Percentiles rank a stretch among this genome's conserved stretches.
phyloP scores from a whole-genome alignment of 1,140 invertebrate genomes.

The Aphidius gifuensis region DNA sequence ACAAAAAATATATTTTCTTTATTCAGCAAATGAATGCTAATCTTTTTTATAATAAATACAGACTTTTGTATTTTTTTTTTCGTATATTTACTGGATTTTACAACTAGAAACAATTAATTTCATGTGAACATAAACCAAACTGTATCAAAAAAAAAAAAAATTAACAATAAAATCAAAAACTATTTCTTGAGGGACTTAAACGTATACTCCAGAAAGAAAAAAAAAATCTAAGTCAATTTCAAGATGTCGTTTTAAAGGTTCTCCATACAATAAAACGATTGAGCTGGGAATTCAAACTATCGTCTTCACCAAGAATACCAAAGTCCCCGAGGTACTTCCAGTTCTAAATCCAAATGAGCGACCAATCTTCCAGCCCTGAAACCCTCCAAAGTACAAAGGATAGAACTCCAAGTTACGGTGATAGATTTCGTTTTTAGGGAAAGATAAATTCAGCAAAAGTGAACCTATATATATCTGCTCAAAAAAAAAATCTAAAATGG shows the following conservation, averaged over 20 bases:
- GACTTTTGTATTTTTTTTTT: too few relatives aligned
- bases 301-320: constrained; percentile 31
- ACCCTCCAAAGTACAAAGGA: constrained; percentile 24
- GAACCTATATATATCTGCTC: constrained; percentile 1
- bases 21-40: neutral
- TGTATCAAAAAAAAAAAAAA: neutral
- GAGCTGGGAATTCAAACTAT: constrained; percentile 28
- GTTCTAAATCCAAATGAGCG: constrained; percentile 27
- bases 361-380: constrained; percentile 20
- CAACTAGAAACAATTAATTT: too few relatives aligned
- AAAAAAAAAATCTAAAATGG: too few relatives aligned
- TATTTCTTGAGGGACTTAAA: neutral
- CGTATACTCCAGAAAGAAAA: neutral
- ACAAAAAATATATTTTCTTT: too few relatives aligned
- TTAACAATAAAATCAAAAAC: neutral
- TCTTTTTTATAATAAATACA: neutral
- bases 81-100: too few relatives aligned
- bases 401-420: constrained; percentile 26
- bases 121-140: neutral
- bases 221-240: constrained; percentile 34
- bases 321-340: constrained; percentile 30
- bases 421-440: constrained; percentile 37
- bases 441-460: constrained; percentile 36
- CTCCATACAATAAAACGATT: constrained; percentile 44
- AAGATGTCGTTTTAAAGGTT: constrained; percentile 34